phyloP scores from a whole-genome alignment of 2,888 invertebrate species.

The Pristionchus exspectatus region DNA sequence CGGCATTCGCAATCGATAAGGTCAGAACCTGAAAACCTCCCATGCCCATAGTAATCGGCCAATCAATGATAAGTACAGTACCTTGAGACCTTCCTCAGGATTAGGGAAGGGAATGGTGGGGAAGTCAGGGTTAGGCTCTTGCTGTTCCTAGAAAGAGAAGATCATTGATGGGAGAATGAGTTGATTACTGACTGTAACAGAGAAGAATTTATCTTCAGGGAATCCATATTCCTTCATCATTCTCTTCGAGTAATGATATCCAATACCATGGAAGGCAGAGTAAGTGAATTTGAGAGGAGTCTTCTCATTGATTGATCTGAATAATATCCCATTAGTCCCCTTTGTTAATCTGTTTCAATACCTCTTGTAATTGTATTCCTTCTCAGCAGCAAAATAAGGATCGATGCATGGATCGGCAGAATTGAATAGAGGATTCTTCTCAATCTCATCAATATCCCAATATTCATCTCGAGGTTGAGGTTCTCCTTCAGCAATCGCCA shows the following conservation, averaged over 20 bases:
- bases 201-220: slow-evolving; percentile 78
- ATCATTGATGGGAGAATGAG: background rate
- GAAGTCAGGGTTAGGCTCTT: slow-evolving; percentile 94
- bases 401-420: slow-evolving; percentile 82
- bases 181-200: slow-evolving; percentile 77
- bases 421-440: slow-evolving; percentile 83
- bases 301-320: slow-evolving; percentile 73
- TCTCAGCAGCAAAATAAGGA: slow-evolving; percentile 84
- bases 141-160: slow-evolving; percentile 81
- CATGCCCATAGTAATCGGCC: background rate
- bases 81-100: slow-evolving; percentile 90
- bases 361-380: slow-evolving; percentile 55
- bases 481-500: slow-evolving; percentile 87
- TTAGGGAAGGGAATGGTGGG: slow-evolving; percentile 97
- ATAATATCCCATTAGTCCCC: slow-evolving; percentile 14
- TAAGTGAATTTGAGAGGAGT: slow-evolving; percentile 87
- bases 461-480: slow-evolving; percentile 87
- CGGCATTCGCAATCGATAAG: slow-evolving; percentile 88
- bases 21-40: slow-evolving; percentile 79
- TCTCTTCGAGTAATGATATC: slow-evolving; percentile 87
- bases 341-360: background rate
- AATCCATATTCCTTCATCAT: slow-evolving; percentile 88
- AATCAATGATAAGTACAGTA: slow-evolving; percentile 42
- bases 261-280: slow-evolving; percentile 98
- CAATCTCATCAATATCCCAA: slow-evolving; percentile 86